Evolutionary conservation across 2,113 vertebrate genomes (phyloP).

Genomic region (human): DNA sequence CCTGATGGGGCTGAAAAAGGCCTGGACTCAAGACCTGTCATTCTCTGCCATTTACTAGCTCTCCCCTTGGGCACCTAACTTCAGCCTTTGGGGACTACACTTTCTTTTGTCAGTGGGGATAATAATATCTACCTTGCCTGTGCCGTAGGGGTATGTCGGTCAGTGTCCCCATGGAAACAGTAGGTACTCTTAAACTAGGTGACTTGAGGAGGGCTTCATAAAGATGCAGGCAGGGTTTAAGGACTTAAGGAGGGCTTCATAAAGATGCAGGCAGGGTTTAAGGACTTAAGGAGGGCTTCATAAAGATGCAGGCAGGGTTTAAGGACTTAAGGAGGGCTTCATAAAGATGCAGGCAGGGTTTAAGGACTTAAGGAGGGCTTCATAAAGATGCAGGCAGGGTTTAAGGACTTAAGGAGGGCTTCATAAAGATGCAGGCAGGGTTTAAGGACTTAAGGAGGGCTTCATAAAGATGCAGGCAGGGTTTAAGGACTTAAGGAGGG

Average conservation of each 20-base stretch:
- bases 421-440: not conserved
- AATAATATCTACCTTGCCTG: accelerated
- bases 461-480: not conserved
- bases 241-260: not conserved
- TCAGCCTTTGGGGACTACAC: not conserved
- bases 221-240: not conserved
- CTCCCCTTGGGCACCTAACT: not conserved
- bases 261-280: not conserved
- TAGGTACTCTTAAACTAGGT: not conserved
- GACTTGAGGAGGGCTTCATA: not conserved
- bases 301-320: not conserved
- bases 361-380: not conserved
- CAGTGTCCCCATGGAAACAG: not conserved
- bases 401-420: not conserved
- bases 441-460: not conserved
- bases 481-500: not conserved
- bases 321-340: not conserved
- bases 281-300: not conserved
- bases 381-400: not conserved
- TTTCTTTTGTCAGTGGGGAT: not conserved
- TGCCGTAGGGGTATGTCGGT: accelerated
- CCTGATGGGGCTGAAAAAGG: not conserved
- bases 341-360: not conserved
- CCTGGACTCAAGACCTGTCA: not conserved
- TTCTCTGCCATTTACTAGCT: not conserved